phyloP scores from a whole-genome alignment of 2,888 invertebrate species.

The Heliconius cydno region DNA sequence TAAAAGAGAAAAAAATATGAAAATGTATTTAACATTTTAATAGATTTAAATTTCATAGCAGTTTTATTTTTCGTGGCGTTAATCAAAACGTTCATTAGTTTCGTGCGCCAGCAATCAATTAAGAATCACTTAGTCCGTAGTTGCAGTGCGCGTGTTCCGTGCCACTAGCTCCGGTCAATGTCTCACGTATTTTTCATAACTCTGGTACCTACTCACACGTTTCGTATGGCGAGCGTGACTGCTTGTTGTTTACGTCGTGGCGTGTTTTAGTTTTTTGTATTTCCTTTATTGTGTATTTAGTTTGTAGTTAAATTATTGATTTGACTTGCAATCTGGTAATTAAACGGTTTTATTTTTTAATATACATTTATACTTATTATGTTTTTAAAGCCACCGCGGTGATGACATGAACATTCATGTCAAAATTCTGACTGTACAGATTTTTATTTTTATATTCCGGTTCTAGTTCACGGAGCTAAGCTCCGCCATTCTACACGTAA shows the following conservation, averaged over 20 bases:
- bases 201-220: neutral
- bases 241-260: neutral
- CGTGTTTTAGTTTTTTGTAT: neutral
- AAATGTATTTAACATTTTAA: neutral
- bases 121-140: constrained; percentile 5
- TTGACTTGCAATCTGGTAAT: neutral
- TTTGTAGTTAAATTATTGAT: neutral
- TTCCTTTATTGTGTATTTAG: neutral
- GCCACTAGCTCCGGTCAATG: neutral
- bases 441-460: no score
- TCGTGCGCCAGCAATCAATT: constrained; percentile 14
- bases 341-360: neutral
- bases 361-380: neutral
- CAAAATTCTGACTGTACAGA: no score
- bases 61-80: neutral
- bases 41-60: neutral
- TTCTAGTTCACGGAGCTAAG: no score
- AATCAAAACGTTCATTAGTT: neutral
- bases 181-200: constrained; percentile 22
- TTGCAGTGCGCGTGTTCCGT: neutral
- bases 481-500: no score
- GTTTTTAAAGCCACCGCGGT: no score
- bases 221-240: neutral
- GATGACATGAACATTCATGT: no score
- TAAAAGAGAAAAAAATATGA: neutral